Conservation (phyloP, 2,888 invertebrate genomes). For the Agrotis clavis region DNA sequence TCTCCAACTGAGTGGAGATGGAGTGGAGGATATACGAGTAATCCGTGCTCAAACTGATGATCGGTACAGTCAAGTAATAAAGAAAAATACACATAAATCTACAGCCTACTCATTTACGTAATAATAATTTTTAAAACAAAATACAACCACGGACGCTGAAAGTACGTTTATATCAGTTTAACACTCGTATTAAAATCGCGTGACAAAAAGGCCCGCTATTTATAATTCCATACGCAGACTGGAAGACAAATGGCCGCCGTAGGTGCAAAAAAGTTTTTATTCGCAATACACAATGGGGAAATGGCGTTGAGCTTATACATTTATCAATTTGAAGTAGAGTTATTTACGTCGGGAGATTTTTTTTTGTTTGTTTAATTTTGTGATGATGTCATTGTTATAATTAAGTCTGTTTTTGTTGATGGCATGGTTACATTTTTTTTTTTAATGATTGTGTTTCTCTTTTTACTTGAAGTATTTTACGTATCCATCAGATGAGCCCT, state of each 20-base stretch:
- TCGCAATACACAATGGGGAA: slow-evolving; percentile 56
- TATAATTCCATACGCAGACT: slow-evolving; percentile 60
- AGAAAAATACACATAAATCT: too few relatives aligned
- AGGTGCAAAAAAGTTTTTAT: slow-evolving; percentile 67
- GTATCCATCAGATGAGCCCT: too few relatives aligned
- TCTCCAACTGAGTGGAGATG: too few relatives aligned
- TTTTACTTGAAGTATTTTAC: neutral
- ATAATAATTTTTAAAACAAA: slow-evolving; percentile 6
- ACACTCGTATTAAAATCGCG: slow-evolving; percentile 56
- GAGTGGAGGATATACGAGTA: too few relatives aligned
- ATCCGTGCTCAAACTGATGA: too few relatives aligned
- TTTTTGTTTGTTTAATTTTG: slow-evolving; percentile 48
- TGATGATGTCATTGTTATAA: slow-evolving; percentile 38
- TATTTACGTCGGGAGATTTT: slow-evolving; percentile 38
- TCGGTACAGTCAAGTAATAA: too few relatives aligned
- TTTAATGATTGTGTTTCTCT: neutral
- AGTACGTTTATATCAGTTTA: slow-evolving; percentile 46
- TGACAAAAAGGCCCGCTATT: slow-evolving; percentile 56
- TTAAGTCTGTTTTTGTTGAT: slow-evolving; percentile 4
- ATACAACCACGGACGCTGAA: slow-evolving; percentile 5
- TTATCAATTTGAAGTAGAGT: slow-evolving; percentile 61
- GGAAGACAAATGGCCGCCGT: slow-evolving; percentile 61
- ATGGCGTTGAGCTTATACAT: slow-evolving; percentile 57
- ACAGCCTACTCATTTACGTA: neutral
- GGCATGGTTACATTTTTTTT: neutral